Evolutionary conservation across 2,113 vertebrate genomes (phyloP).

Genomic region (Rhinoptilus africanus): DNA sequence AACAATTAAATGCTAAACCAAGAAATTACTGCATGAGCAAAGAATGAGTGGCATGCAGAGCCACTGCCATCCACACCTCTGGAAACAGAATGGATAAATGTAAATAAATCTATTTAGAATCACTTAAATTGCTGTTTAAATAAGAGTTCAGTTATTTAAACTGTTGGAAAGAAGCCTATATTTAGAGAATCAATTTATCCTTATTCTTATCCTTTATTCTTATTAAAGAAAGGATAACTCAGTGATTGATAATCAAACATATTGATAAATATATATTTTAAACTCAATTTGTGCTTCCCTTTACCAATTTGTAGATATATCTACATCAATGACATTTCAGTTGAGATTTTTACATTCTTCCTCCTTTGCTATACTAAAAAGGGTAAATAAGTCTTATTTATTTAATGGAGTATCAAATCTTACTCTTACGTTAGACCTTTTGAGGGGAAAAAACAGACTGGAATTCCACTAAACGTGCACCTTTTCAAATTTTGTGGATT

Average conservation of each 20-base stretch:
- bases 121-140: background rate
- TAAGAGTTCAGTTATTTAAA: background rate
- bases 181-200: background rate
- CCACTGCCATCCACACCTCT: background rate
- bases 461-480: background rate
- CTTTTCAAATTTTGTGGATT: background rate
- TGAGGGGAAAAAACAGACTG: rapidly evolving
- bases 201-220: background rate
- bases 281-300: background rate
- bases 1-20: background rate
- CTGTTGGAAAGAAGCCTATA: background rate
- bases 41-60: background rate
- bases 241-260: background rate
- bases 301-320: background rate
- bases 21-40: background rate
- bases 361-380: background rate
- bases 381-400: background rate
- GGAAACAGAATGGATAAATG: background rate
- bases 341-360: background rate
- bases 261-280: background rate
- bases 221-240: background rate
- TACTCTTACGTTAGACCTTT: background rate
- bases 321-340: background rate
- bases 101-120: background rate
- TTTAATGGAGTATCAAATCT: background rate